A percentile compares a stretch with the other conserved stretches of the same genome.
Conservation (phyloP, 2,113 vertebrate genomes). For the Phyllostomus hastatus region DNA sequence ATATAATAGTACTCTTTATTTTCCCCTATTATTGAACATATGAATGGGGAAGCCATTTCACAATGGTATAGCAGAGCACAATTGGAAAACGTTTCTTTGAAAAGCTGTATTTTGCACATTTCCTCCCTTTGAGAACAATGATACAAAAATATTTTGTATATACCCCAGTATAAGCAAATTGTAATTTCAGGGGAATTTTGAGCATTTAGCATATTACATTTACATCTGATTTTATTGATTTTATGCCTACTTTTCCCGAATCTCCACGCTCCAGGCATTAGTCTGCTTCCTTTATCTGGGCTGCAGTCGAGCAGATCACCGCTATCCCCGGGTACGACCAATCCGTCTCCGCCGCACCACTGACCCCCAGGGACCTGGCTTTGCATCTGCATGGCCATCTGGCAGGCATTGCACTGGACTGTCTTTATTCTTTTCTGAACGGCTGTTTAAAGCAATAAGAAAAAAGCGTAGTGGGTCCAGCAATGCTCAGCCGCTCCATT, state of each 20-base stretch:
- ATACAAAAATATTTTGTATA: neutral
- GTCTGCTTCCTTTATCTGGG: constrained; percentile 7
- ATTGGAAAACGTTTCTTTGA: neutral
- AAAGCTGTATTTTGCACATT: constrained; percentile 1
- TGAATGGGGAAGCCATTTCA: neutral
- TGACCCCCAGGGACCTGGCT: neutral
- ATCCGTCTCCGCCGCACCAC: neutral
- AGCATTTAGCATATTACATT: neutral
- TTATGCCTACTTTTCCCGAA: neutral
- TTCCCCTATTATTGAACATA: neutral
- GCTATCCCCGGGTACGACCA: neutral
- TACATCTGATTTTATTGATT: constrained; percentile 28
- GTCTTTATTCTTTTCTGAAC: neutral
- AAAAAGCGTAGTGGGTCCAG: neutral
- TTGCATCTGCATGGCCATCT: constrained; percentile 41
- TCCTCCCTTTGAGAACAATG: neutral
- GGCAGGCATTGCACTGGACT: neutral
- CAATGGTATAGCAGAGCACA: neutral
- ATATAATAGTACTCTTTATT: neutral
- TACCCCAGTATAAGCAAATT: neutral
- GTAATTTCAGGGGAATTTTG: neutral
- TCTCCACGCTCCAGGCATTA: constrained; percentile 24
- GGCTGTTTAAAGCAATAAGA: neutral
- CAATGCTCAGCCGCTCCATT: accelerated
- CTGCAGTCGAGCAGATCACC: neutral